Percentiles rank a stretch among this genome's conserved stretches.
These are phyloP conservation scores for Platycercus adscitus DNA, from an alignment of 2,113 vertebrate genomes.

Conservation along the genomic window DNA sequence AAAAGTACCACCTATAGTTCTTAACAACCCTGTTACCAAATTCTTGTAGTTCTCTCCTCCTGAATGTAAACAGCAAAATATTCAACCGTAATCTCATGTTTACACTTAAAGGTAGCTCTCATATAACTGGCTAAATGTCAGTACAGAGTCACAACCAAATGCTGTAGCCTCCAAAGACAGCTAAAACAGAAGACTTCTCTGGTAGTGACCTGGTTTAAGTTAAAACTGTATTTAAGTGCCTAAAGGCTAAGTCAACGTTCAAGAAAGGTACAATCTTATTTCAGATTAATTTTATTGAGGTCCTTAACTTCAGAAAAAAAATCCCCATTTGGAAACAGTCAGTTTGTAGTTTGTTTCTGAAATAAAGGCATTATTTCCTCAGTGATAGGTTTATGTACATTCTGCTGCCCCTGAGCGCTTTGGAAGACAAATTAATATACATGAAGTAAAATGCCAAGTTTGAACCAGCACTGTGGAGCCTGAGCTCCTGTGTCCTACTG, in stretches of 20 bases:
- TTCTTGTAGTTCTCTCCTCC: background rate
- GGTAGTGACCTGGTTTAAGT: background rate
- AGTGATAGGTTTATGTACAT: background rate
- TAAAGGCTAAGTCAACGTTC: background rate
- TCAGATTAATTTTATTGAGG: background rate
- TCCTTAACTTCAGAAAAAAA: background rate
- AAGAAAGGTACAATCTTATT: background rate
- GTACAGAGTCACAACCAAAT: background rate
- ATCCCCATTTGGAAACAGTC: background rate
- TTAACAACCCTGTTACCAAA: background rate
- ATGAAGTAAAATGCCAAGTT: background rate
- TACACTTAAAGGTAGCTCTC: background rate
- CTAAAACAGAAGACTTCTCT: background rate
- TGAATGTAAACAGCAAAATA: background rate
- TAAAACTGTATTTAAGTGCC: background rate
- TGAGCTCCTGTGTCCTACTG: background rate
- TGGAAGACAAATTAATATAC: background rate
- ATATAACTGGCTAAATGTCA: background rate
- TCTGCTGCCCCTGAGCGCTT: background rate
- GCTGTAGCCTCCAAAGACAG: background rate
- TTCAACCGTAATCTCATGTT: background rate
- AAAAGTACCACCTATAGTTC: background rate
- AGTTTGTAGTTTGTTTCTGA: background rate
- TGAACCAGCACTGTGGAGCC: background rate
- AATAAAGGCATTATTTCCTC: background rate